phyloP scores from a whole-genome alignment of 2,888 invertebrate genomes.

The Oeneis ivallda region DNA sequence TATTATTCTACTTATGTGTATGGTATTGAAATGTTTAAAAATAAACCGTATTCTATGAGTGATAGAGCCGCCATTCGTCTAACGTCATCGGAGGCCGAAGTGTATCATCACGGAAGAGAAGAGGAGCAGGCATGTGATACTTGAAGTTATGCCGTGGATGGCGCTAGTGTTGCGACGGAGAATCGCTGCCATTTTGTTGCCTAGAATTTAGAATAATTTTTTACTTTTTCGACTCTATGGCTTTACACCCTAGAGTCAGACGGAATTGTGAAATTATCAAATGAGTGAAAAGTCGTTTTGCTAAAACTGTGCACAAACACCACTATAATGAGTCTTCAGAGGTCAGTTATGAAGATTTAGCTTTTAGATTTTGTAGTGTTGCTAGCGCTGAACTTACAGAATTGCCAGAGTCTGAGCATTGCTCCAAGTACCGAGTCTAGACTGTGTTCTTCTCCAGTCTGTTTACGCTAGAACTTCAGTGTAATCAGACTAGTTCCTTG shows the following conservation, averaged over 20 bases:
- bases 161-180: constrained; percentile 76
- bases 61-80: constrained; percentile 36
- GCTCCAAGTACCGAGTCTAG: constrained; percentile 93
- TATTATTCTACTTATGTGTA: constrained; percentile 22
- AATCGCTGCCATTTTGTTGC: constrained; percentile 78
- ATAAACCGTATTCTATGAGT: constrained; percentile 33
- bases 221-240: no score
- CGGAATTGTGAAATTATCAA: no score
- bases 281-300: no score
- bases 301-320: no score
- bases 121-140: constrained; percentile 67
- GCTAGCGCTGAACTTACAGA: constrained; percentile 94
- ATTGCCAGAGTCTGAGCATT: constrained; percentile 96
- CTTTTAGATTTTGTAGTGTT: no score
- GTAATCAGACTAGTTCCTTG: no score
- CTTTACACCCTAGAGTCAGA: no score
- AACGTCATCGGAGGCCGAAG: constrained; percentile 75
- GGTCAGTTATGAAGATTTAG: no score
- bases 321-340: no score
- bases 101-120: constrained; percentile 66
- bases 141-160: constrained; percentile 73
- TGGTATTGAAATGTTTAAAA: constrained; percentile 36
- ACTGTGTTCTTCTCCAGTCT: constrained; percentile 72
- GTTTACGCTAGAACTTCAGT: constrained; percentile 78
- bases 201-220: constrained; percentile 46